phyloP scores from a whole-genome alignment of 1,140 invertebrate genomes.

The Pseudomyrmex flavicornis region DNA sequence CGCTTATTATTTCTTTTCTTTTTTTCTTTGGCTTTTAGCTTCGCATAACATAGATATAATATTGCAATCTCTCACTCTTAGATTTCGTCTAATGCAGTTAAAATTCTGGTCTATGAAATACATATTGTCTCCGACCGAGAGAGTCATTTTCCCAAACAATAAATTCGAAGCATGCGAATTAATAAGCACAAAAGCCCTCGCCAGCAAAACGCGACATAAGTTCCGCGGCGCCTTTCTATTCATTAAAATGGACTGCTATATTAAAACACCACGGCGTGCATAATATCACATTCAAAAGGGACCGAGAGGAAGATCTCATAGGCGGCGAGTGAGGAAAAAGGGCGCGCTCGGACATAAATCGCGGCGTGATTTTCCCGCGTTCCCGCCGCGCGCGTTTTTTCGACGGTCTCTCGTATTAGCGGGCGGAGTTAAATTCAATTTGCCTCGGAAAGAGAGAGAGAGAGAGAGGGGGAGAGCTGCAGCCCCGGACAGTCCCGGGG shows the following conservation, averaged over 20 bases:
- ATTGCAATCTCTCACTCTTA: no score
- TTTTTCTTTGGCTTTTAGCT: no score
- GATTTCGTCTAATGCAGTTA: no score
- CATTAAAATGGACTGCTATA: slow-evolving; percentile 7
- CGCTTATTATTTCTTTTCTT: no score
- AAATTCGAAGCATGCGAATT: no score
- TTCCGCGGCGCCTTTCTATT: not conserved
- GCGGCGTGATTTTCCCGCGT: slow-evolving; percentile 66
- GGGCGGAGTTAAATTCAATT: slow-evolving; percentile 70
- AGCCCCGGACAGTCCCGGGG: not conserved
- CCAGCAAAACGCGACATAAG: not conserved
- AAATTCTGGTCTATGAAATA: no score
- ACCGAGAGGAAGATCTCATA: not conserved
- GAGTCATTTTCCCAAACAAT: no score
- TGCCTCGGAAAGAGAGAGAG: slow-evolving; percentile 28
- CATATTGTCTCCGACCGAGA: no score
- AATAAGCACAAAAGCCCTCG: no score
- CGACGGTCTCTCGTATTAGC: slow-evolving; percentile 60
- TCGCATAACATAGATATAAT: no score
- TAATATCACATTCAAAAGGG: slow-evolving; percentile 20
- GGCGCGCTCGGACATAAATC: slow-evolving; percentile 55
- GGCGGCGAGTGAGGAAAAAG: slow-evolving; percentile 2
- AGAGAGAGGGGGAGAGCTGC: not conserved
- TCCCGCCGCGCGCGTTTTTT: slow-evolving; percentile 59
- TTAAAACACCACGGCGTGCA: not conserved